Conservation (phyloP, 2,113 vertebrate species). For the Sakesphorus luctuosus region DNA sequence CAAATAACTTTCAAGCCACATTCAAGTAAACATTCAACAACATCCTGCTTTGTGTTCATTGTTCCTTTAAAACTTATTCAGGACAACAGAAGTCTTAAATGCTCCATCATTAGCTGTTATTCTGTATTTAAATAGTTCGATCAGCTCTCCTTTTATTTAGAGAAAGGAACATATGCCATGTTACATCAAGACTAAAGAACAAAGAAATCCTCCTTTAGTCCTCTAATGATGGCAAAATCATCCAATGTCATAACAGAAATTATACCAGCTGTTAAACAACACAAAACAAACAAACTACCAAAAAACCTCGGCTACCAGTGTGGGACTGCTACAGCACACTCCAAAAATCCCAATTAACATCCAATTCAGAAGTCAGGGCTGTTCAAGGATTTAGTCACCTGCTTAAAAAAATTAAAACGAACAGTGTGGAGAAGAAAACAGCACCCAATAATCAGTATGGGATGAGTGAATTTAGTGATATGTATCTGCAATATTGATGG, state of each 20-base stretch:
- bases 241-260: background rate
- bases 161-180: background rate
- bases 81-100: slow-evolving; percentile 10
- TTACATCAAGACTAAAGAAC: background rate
- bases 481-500: background rate
- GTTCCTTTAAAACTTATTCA: slow-evolving; percentile 33
- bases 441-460: background rate
- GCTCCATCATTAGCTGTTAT: background rate
- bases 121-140: slow-evolving; percentile 17
- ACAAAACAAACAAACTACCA: background rate
- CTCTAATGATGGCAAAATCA: background rate
- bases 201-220: background rate
- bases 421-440: background rate
- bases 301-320: background rate
- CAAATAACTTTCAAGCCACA: slow-evolving; percentile 45
- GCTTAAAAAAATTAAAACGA: slow-evolving; percentile 15
- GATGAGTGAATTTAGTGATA: background rate
- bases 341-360: background rate
- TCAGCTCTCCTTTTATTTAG: background rate
- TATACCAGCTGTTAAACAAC: background rate
- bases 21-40: slow-evolving; percentile 56
- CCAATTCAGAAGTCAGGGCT: background rate
- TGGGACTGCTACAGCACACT: background rate
- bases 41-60: slow-evolving; percentile 53
- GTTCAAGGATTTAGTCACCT: background rate